Base-by-base conservation (phyloP, 2,888 invertebrate species). In the Lamellibrachia satsuma region DNA sequence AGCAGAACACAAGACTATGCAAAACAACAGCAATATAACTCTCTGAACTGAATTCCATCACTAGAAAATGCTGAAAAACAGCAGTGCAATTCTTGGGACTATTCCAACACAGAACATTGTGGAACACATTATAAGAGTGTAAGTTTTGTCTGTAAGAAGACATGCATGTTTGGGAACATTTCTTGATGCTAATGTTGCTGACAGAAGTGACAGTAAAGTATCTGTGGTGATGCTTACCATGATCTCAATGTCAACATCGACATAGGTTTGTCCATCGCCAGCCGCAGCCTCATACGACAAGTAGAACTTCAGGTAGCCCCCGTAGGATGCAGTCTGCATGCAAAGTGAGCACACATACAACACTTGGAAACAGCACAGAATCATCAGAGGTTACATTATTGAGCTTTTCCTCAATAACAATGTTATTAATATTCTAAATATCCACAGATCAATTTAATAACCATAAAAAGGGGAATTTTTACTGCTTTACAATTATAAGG, bases 161-260 rank as follows among this genome's bases (percentile, higher is more conserved):
- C 39, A 39, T 39, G 39, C 39, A 39, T 39, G 39, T 39, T 39
- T 39, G 39, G 60, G 8, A 11, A 15, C 57, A 57, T 57, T 57
- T 57, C 8, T 7, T 57, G 2, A 57, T 57, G 57, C 39, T 39
- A 39, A 39, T 39, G 39, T 39, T 39, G 39, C 39, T 39, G 39
- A 39, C 39, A 39, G 39, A 39, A 39, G 39, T 39, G 39, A 39
- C 39, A 39, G 39, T 39, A 39, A 39, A 39, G 39, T 39, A 75
- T 75, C 75, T 75, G 75, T n/a, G 22, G 15, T 22, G 22, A 11
- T n/a, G n/a, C 96, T 95, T 95, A 96, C 96, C 93, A 97, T 97
- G 0, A 99, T 97, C 90, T 99, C 97, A 1, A 99, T 97, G 96
- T 99, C 98, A 91, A 97, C 97, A 95, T 98, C 98, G 39, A 97